Conservation (phyloP, 2,797 vertebrate genomes). For the Anguilla megastoma region DNA sequence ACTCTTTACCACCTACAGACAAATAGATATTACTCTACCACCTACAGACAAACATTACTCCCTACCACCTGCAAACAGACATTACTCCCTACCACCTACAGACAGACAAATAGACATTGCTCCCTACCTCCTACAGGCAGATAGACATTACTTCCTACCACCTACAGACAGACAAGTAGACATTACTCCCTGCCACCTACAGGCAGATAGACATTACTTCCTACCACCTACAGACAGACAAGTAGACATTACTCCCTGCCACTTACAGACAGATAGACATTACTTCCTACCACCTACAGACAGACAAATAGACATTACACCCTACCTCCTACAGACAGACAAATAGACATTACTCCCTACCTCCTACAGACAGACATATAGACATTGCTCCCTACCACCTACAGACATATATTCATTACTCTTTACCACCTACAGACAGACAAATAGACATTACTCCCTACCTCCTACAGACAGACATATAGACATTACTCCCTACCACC, state of each 20-base stretch:
- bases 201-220: too few species aligned
- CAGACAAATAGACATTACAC: not conserved
- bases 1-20: not conserved
- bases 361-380: not conserved
- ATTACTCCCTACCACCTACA: not conserved
- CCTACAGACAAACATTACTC: not conserved
- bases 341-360: not conserved
- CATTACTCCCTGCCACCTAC: too few species aligned
- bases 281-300: not conserved
- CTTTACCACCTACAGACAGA: constrained; percentile 64
- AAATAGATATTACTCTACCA: not conserved
- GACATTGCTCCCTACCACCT: too few species aligned
- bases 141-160: not conserved
- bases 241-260: too few species aligned
- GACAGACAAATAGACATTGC: too few species aligned
- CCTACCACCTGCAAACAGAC: constrained; percentile 40
- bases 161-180: not conserved
- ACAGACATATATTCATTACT: too few species aligned
- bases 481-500: not conserved
- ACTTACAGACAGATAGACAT: too few species aligned
- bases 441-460: not conserved
- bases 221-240: constrained; percentile 72
- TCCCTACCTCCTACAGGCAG: constrained; percentile 65
- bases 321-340: too few species aligned
- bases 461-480: not conserved